Evolutionary conservation across 2,797 vertebrate species (phyloP), one percentile per base, ranked within the genome.

Genomic region (Brachyalestes nurse): DNA sequence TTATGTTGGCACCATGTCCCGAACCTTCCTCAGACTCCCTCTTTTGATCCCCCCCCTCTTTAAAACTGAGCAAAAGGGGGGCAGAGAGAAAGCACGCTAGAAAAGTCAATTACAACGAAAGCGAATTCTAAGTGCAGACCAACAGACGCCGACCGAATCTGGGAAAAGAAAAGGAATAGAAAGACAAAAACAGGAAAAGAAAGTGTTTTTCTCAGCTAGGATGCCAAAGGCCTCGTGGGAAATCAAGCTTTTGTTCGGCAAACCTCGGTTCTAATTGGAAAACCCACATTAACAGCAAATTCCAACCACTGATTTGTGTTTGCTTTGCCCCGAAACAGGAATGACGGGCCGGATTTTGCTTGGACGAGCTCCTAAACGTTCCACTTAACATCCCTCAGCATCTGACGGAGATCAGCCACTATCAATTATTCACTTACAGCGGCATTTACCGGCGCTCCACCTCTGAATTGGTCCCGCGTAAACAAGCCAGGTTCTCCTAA

Each of bases 341-440:
- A 88, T 78, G 49, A 8, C 19, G 19, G 4, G 1, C 19, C n/a
- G 55, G 80, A 76, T 73, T 81, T 85, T 34, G 82, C 86, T 82
- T 86, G 88, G 84, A 77, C 85, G 88, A 84, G 83, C 84, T 82
- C 86, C 84, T 84, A 55, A 76, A 81, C 82, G 81, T 85, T 89
- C 88, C 28, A 82, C 85, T 83, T 83, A 80, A 80, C 83, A 83
- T 88, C 91, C 91, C 87, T 82, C 80, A 78, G 78, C 79, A 80
- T 87, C 84, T 91, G 92, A 92, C 92, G 91, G 88, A 89, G 89
- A 93, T 92, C 89, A 87, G 82, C 64, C 81, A 75, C 91, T 90
- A 93, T 93, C 86, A 93, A 93, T 93, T 87, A 90, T 92, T 92
- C 88, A 92, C 92, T 92, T 90, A 93, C 6, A 69, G 17, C 65